Conservation (phyloP, 2,797 vertebrate genomes). For the Chaenodraco wilsoni region DNA sequence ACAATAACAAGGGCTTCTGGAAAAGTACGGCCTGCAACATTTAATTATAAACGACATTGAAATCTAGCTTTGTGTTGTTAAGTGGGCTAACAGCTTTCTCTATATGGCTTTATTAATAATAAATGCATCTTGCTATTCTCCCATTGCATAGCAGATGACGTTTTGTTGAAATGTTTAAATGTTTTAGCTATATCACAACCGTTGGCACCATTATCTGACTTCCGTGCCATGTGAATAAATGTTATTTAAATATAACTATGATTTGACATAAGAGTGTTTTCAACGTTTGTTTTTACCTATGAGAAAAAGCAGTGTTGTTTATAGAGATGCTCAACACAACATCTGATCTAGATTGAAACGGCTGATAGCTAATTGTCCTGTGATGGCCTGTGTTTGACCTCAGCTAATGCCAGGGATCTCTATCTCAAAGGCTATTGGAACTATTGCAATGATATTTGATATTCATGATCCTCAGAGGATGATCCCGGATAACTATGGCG, state of each 20-base stretch:
- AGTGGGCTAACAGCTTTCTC: neutral
- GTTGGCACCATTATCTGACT: neutral
- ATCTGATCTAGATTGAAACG: neutral
- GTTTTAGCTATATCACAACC: constrained; percentile 8
- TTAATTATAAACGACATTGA: constrained; percentile 5
- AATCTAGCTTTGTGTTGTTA: neutral
- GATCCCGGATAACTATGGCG: neutral
- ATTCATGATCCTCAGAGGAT: neutral
- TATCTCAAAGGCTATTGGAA: too few relatives aligned
- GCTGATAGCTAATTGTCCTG: neutral
- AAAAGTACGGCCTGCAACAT: constrained; percentile 6
- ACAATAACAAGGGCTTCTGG: constrained; percentile 19
- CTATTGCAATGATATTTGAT: neutral
- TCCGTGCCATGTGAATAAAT: neutral
- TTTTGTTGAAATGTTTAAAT: constrained; percentile 2
- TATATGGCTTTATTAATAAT: neutral
- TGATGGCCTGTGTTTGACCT: neutral
- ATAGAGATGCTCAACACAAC: neutral
- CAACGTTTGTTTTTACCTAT: neutral
- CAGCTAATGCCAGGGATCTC: neutral
- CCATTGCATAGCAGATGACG: neutral
- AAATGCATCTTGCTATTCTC: neutral
- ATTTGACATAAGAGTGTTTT: neutral
- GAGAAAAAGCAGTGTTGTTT: neutral
- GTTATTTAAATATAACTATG: neutral